Evolutionary conservation across 2,113 vertebrate genomes (phyloP), one percentile per base, ranked within the genome.

Genomic region (Carassius carassius): DNA sequence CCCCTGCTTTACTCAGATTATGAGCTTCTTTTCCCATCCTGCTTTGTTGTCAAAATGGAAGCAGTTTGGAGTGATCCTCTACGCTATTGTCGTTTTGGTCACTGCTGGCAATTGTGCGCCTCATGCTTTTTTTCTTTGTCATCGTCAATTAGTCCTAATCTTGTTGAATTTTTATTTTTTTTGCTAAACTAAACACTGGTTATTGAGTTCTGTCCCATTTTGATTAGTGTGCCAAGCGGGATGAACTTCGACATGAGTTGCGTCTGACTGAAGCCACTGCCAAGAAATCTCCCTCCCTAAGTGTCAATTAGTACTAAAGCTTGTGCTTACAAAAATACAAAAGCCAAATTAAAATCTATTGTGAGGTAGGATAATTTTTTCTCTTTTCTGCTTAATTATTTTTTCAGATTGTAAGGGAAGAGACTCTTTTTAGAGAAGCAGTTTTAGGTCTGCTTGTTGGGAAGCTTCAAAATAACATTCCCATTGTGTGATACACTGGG

Each of bases 1-100:
- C 93, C 92, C 81, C 90, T 85, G 87, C 87, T 94, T 93, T 92
- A 90, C 86, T 90, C 89, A 92, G 93, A 94, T 95, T 92, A 93
- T 63, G 81, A 90, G 86, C 84, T 75, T 79, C 89, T 84, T 88
- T 37, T 58, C 60, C 67, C 56, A 49, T 69, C 84, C 79, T 60
- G 60, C 87, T 83, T 74, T 78, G 60, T 81, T 84, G 82, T 84
- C 69, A 72, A 82, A 82, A 82, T 82, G 49, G 67, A 72, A 82
- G 65, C 44, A 56, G 80, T 82, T 74, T 44, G 25, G n/a, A 73
- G 58, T 25, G 41, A 56, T 70, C 29, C 78, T 35, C 11, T 47
- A 29, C 78, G 73, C 41, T 78, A 69, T 69, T 84, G 83, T 51
- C 78, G 11, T 23, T 37, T 49, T 19, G 62, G 69, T 67, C 65